Evolutionary conservation across 2,113 vertebrate genomes (phyloP), one percentile per base, ranked within the genome.

Genomic region (Eulemur macaco): DNA sequence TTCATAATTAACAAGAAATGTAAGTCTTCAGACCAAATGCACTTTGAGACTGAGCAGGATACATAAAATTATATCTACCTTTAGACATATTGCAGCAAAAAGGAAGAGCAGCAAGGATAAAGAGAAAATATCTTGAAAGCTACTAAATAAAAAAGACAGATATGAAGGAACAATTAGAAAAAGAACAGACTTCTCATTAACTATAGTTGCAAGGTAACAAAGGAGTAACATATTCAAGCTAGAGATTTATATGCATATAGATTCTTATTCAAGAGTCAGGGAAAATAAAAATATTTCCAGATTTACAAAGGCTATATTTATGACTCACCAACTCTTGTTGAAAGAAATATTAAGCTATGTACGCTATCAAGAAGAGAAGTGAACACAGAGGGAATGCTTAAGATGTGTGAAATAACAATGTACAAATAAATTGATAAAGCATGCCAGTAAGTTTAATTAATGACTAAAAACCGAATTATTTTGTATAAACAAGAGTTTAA

Each of bases 221-320:
- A 83, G 69, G 58, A 68, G 15, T 37, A 96, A 85, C 52, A 76
- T 64, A 95, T 96, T 86, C 76, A 80, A 94, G 74, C 58, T 47
- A 34, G 56, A 81, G 86, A 92, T 80, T 58, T 71, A 91, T 71
- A 45, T 45, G 34, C 58, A 66, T 80, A 84, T 81, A 76, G 90
- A 93, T 89, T 96, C 47, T 50, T 73, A 91, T 91, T 86, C 58
- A 95, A 89, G 63, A 86, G 13, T 93, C 89, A 97, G 21, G 64
- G 34, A 94, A 96, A 93, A 88, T 91, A 91, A 56, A 93, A 89
- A 96, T 86, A 95, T 86, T 96, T 95, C 92, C 60, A 71, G 73
- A 66, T 93, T 96, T 89, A 71, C 50, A 89, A 94, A 95, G 50
- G 27, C 74, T 74, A 34, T 80, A 86, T 93, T 93, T 93, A 93